Evolutionary conservation across 2,888 invertebrate genomes (phyloP).

Genomic region (Erebia epiphron): DNA sequence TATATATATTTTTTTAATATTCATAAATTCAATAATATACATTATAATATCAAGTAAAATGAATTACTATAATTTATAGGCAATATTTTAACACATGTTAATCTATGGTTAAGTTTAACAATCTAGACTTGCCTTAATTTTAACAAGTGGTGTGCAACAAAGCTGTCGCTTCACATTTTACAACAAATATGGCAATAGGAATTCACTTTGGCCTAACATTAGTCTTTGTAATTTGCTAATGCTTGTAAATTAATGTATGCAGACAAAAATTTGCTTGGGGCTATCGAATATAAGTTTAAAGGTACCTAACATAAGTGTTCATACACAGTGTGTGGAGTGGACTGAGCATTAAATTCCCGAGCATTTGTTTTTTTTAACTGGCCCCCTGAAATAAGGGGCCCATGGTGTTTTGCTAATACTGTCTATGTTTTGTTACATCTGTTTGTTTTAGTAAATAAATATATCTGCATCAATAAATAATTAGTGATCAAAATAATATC

Average conservation of each 20-base stretch:
- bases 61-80: conserved; percentile 83
- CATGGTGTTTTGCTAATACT: too few relatives aligned
- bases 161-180: conserved; percentile 46
- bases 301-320: too few relatives aligned
- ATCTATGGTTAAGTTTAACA: conserved; percentile 82
- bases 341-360: too few relatives aligned
- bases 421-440: too few relatives aligned
- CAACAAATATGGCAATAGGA: conserved; percentile 81
- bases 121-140: conserved; percentile 71
- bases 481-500: too few relatives aligned
- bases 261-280: neutral
- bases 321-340: too few relatives aligned
- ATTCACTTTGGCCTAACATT: conserved; percentile 69
- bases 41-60: conserved; percentile 83
- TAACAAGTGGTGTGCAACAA: conserved; percentile 59
- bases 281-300: neutral
- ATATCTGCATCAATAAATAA: too few relatives aligned
- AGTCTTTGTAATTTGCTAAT: conserved; percentile 9
- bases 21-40: conserved; percentile 84
- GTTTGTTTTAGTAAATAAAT: too few relatives aligned
- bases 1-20: conserved; percentile 82
- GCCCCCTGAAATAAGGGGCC: too few relatives aligned
- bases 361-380: too few relatives aligned
- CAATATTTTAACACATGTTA: conserved; percentile 83
- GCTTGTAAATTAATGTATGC: neutral